Percentiles rank a stretch among this genome's conserved stretches.
These are phyloP conservation scores for Elysia chlorotica DNA, from an alignment of 1,140 invertebrate species.

Conservation along the genomic window DNA sequence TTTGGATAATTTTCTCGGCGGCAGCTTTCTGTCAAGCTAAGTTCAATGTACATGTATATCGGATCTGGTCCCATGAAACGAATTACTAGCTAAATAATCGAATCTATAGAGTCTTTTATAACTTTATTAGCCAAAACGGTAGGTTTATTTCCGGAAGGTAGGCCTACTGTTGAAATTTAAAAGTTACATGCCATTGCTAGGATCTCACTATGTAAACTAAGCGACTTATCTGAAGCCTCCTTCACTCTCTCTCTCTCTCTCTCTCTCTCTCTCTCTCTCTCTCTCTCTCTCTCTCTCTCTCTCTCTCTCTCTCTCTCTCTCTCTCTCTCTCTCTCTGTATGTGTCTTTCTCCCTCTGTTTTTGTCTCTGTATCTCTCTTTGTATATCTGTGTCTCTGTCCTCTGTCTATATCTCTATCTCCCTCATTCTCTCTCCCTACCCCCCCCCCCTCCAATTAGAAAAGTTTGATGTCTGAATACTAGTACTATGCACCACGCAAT, in stretches of 20 bases:
- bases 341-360: not conserved
- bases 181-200: too few relatives aligned
- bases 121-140: too few relatives aligned
- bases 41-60: too few relatives aligned
- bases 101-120: too few relatives aligned
- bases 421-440: not conserved
- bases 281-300: not conserved
- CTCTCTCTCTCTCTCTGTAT: not conserved
- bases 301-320: not conserved
- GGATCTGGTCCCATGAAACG: too few relatives aligned
- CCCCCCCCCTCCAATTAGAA: slow-evolving; percentile 2
- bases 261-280: slow-evolving; percentile 8
- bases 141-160: too few relatives aligned
- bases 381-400: not conserved
- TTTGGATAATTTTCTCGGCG: too few relatives aligned
- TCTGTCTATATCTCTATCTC: not conserved
- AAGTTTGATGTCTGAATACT: too few relatives aligned
- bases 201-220: not conserved
- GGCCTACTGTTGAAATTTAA: too few relatives aligned
- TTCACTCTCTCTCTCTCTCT: not conserved
- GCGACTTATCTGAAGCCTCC: not conserved
- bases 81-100: too few relatives aligned
- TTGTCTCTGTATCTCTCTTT: not conserved
- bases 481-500: too few relatives aligned
- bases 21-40: too few relatives aligned